phyloP scores from a whole-genome alignment of 2,888 invertebrate genomes.

The Drosophila birchii region DNA sequence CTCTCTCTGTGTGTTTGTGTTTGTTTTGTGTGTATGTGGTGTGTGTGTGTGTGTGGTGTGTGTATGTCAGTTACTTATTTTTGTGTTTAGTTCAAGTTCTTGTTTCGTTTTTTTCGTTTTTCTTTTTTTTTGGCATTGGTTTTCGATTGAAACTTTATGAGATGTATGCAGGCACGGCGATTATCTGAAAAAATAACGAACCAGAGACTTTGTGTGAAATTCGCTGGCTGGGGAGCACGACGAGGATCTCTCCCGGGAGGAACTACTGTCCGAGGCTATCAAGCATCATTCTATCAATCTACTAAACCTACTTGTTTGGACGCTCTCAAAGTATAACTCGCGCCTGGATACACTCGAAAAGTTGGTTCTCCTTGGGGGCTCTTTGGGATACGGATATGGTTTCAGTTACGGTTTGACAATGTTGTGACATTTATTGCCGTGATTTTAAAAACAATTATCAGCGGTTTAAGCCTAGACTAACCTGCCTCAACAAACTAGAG shows the following conservation, averaged over 20 bases:
- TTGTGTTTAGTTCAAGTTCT: slow-evolving; percentile 61
- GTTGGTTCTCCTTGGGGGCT: not conserved
- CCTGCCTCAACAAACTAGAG: slow-evolving; percentile 7
- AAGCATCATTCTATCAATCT: not conserved
- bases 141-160: slow-evolving; percentile 60
- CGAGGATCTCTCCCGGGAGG: slow-evolving; percentile 13
- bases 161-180: slow-evolving; percentile 75
- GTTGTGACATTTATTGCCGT: not conserved
- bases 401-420: not conserved
- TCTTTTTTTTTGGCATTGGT: slow-evolving; percentile 67
- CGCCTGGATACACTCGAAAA: slow-evolving; percentile 14
- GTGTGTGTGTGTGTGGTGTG: not conserved
- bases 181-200: slow-evolving; percentile 76
- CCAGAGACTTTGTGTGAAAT: slow-evolving; percentile 61
- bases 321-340: not conserved
- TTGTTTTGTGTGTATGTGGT: not conserved
- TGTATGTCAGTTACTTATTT: slow-evolving; percentile 13
- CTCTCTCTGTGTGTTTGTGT: not conserved
- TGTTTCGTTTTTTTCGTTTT: slow-evolving; percentile 19
- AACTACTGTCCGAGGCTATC: slow-evolving; percentile 15
- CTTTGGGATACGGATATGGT: slow-evolving; percentile 5
- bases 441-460: not conserved
- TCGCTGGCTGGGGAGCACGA: slow-evolving; percentile 16
- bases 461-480: slow-evolving; percentile 2
- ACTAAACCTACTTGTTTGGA: too few relatives aligned